A percentile compares a stretch with the other conserved stretches of the same genome.
Conservation (phyloP, 1,140 invertebrate genomes). For the Archivesica marissinica region DNA sequence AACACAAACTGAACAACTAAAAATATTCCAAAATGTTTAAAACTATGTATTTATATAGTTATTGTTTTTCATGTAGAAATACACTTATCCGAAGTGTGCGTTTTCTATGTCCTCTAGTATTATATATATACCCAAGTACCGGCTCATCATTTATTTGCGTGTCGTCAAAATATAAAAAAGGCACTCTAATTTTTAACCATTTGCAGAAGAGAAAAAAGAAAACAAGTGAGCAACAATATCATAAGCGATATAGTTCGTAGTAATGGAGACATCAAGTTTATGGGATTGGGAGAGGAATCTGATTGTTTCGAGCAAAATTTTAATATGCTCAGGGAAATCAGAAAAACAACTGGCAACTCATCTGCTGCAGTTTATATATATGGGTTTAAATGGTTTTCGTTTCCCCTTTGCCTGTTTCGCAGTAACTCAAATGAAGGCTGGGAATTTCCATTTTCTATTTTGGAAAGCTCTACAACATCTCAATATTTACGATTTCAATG, state of each 20-base stretch:
- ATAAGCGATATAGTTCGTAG: neutral
- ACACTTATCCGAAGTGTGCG: too few relatives aligned
- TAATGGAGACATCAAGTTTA: neutral
- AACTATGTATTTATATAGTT: too few relatives aligned
- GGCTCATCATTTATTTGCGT: too few relatives aligned
- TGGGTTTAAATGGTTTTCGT: slow-evolving; percentile 53
- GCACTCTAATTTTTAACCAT: too few relatives aligned
- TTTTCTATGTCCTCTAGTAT: too few relatives aligned
- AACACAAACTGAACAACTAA: too few relatives aligned
- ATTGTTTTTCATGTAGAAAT: too few relatives aligned
- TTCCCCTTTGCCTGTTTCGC: slow-evolving; percentile 51
- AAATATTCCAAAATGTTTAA: too few relatives aligned
- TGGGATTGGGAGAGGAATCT: slow-evolving; percentile 1
- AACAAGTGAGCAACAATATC: too few relatives aligned
- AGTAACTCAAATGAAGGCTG: neutral
- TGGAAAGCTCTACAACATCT: slow-evolving; percentile 31
- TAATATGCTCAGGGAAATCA: neutral
- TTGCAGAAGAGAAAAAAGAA: too few relatives aligned
- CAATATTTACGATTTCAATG: slow-evolving; percentile 22
- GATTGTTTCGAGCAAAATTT: neutral
- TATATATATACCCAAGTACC: too few relatives aligned
- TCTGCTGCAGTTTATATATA: slow-evolving; percentile 50
- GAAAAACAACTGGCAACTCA: slow-evolving; percentile 6
- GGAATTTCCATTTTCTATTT: neutral
- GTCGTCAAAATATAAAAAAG: too few relatives aligned